Conservation (phyloP, 1,140 invertebrate species). For the Drosophila miranda region DNA sequence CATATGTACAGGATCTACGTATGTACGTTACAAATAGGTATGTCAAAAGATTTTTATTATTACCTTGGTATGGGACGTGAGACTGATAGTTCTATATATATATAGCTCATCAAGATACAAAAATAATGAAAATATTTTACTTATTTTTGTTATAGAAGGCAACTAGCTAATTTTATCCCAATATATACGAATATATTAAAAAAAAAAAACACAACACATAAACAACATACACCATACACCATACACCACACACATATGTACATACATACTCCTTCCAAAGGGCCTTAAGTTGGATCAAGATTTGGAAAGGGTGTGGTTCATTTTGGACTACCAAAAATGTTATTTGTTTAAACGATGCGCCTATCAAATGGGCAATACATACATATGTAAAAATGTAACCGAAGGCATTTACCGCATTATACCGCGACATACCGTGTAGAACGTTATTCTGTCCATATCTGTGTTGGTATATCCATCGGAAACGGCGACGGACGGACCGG, state of each 20-base stretch:
- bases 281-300: not conserved
- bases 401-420: conserved; percentile 28
- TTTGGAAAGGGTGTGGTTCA: conserved; percentile 9
- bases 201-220: not conserved
- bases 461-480: conserved; percentile 1
- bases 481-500: not conserved
- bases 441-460: not conserved
- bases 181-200: too few species aligned
- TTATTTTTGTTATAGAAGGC: conserved; percentile 61
- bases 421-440: conserved; percentile 12
- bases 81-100: conserved; percentile 82
- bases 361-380: conserved; percentile 34
- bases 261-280: not conserved
- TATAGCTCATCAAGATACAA: conserved; percentile 68
- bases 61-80: conserved; percentile 76
- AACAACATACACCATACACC: not conserved
- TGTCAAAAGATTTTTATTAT: conserved; percentile 48
- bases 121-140: conserved; percentile 34
- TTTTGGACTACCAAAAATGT: conserved; percentile 26
- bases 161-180: conserved; percentile 67
- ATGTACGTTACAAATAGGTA: conserved; percentile 42
- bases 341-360: conserved; percentile 23
- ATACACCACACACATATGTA: not conserved
- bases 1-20: conserved; percentile 28
- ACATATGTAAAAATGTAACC: conserved; percentile 15